These are phyloP conservation scores for Heterocephalus glaber DNA, from an alignment of 2,113 vertebrate species.

Conservation along the genomic window DNA sequence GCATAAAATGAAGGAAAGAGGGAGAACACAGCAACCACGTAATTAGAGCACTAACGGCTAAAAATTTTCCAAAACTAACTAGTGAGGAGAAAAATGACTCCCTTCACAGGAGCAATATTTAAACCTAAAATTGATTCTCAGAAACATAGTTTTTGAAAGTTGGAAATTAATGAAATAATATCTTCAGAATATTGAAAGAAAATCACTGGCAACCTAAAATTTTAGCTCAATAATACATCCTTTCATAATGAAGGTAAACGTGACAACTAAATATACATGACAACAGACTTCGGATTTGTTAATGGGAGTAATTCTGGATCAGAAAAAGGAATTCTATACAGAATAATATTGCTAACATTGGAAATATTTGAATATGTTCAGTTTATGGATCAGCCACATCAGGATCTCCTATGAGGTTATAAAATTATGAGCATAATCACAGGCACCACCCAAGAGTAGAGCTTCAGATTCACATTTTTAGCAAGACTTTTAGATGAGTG, in stretches of 20 bases:
- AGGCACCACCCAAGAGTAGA: background rate
- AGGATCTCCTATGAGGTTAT: background rate
- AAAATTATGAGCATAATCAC: background rate
- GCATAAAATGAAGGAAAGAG: background rate
- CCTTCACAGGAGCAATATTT: background rate
- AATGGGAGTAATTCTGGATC: background rate
- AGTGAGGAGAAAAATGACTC: background rate
- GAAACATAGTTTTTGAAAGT: background rate
- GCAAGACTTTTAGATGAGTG: background rate
- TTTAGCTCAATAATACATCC: background rate
- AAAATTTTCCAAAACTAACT: background rate
- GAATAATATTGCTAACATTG: background rate
- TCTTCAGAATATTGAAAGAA: background rate
- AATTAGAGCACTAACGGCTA: background rate
- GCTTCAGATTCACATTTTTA: background rate
- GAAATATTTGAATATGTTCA: background rate
- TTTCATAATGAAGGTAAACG: background rate
- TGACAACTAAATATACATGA: background rate
- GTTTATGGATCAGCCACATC: background rate
- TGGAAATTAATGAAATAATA: background rate
- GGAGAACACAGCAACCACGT: background rate
- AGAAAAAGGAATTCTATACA: background rate
- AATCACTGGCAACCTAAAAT: background rate
- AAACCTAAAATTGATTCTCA: background rate
- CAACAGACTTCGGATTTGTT: background rate